These are phyloP conservation scores for Panopea generosa DNA, from an alignment of 2,888 invertebrate species.

Conservation along the genomic window DNA sequence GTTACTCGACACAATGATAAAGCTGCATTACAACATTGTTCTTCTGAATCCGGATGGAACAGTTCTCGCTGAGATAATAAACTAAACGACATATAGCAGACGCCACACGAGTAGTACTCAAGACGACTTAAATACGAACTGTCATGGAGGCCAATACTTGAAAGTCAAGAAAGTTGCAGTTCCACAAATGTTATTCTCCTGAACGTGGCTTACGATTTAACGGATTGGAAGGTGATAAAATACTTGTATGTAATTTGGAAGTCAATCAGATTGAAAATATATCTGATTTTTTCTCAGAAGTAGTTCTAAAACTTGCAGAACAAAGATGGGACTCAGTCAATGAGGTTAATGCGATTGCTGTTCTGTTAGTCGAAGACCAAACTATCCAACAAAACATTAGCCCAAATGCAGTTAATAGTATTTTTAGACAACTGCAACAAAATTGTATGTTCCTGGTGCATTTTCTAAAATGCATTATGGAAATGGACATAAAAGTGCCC, in stretches of 20 bases:
- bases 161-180: too few relatives aligned
- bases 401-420: too few relatives aligned
- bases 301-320: not conserved
- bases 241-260: too few relatives aligned
- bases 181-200: too few relatives aligned
- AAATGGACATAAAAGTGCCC: not conserved
- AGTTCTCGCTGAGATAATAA: not conserved
- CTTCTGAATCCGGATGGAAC: constrained; percentile 1
- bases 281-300: not conserved
- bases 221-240: too few relatives aligned
- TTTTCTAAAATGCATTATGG: not conserved
- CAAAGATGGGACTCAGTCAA: not conserved
- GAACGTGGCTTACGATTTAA: too few relatives aligned
- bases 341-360: not conserved
- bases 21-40: constrained; percentile 6
- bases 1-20: not conserved
- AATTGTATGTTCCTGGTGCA: not conserved
- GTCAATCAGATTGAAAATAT: too few relatives aligned
- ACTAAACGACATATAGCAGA: constrained; percentile 2
- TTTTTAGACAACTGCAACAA: too few relatives aligned
- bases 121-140: constrained; percentile 4
- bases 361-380: too few relatives aligned
- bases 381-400: too few relatives aligned
- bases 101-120: not conserved
- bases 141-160: too few relatives aligned